Conservation (phyloP, 2,113 vertebrate species). For the Zosterops japonicus region DNA sequence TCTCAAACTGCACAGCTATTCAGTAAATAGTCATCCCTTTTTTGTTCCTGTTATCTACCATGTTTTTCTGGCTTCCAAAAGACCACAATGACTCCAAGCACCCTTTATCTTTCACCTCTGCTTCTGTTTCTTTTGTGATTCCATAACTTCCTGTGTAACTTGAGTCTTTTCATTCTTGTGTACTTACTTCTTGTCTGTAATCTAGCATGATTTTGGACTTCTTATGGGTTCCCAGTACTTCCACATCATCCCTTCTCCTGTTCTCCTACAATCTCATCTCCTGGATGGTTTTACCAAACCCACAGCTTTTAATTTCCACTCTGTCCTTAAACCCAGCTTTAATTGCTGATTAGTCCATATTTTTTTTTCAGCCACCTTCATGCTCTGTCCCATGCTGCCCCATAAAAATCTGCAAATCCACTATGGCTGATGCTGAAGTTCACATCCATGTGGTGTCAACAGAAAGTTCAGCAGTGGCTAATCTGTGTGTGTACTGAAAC, state of each 20-base stretch:
- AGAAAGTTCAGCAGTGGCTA: background rate
- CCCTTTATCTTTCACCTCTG: background rate
- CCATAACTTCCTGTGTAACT: background rate
- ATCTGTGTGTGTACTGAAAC: background rate
- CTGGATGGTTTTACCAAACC: background rate
- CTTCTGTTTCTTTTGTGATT: background rate
- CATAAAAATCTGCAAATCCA: background rate
- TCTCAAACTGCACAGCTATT: background rate
- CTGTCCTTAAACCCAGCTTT: background rate
- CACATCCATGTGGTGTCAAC: background rate
- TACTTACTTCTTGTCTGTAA: background rate
- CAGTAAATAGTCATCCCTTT: background rate
- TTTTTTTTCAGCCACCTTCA: background rate
- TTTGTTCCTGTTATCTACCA: background rate
- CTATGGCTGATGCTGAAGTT: background rate
- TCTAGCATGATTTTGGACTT: background rate
- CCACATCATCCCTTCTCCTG: background rate
- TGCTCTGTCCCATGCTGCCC: background rate
- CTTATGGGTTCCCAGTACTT: background rate
- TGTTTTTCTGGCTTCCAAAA: background rate
- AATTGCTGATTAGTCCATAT: background rate
- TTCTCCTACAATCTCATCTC: background rate
- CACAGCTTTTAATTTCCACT: background rate
- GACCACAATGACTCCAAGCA: background rate
- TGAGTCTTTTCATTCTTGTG: background rate